Base-by-base conservation (phyloP, 2,113 vertebrate species). In the Hippocampus mohnikei region DNA sequence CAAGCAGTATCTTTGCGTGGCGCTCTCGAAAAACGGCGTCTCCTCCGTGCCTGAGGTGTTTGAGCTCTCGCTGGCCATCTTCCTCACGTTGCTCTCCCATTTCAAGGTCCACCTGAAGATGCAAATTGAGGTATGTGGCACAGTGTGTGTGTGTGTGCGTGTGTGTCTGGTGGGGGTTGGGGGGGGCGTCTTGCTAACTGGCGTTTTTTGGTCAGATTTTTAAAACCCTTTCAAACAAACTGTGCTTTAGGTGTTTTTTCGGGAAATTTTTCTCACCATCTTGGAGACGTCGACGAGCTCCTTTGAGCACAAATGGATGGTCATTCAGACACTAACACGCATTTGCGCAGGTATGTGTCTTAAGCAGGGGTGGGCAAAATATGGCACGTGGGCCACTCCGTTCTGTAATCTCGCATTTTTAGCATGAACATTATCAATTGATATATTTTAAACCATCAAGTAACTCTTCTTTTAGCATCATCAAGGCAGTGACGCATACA, bases 231-330 rank as follows among this genome's bases (percentile, higher is more conserved):
- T 59, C 20, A 60, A 13, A 5, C 66, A 48, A 12, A 2, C 20
- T 3, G 46, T 13, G 1, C 48, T 20, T 52, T 66, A 99, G 97
- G 96, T 99, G 23, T 99, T 99, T 90, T 99, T 99, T 90, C 94
- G 96, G 86, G 97, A 99, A 87, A 99, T 99, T 73, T 99, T 99
- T 86, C 87, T 99, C 75, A 99, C 96, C 86, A 99, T 99, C 86
- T 88, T 99, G 79, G 97, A 99, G 87, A 99, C 97, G 0, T 95
- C 96, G 10, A 94, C 95, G 58, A 99, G 97, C 91, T 98, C 97
- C 46, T 98, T 99, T 75, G 96, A 99, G 79, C 97, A 99, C 89
- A 96, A 98, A 78, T 99, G 97, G 97, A 99, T 99, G 97, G 97
- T 99, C 61, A 99, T 98, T 83, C 97, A 99, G 91, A 98, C 96